Conservation (phyloP, 2,797 vertebrate genomes). For the Todus mexicanus region DNA sequence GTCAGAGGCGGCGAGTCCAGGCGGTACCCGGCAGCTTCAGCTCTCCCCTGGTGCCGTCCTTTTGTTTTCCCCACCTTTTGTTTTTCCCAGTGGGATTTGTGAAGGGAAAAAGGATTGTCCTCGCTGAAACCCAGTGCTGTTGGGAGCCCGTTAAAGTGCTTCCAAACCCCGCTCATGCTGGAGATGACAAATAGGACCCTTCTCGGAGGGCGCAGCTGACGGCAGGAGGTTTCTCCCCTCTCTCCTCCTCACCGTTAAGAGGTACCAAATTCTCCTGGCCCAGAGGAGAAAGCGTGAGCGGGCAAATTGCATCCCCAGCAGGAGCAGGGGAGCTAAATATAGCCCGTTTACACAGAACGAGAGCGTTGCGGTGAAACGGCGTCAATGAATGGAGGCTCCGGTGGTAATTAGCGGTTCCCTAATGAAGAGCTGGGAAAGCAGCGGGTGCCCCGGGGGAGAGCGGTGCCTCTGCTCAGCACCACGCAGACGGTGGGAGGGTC, state of each 20-base stretch:
- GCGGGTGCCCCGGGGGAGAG: background rate
- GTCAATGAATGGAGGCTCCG: accelerated
- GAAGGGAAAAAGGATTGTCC: background rate
- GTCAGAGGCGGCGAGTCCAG: background rate
- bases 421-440: background rate
- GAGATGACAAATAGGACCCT: accelerated
- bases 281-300: background rate
- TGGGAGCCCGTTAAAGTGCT: background rate
- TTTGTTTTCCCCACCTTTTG: too few relatives aligned
- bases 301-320: background rate
- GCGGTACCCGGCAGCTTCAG: too few relatives aligned
- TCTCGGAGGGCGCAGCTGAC: background rate
- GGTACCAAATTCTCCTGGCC: background rate
- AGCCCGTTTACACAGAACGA: background rate
- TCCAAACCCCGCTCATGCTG: accelerated
- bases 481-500: accelerated
- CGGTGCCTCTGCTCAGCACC: background rate
- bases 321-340: background rate
- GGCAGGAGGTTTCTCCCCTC: background rate
- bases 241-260: background rate
- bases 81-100: background rate
- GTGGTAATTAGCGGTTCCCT: background rate
- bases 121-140: background rate
- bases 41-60: too few relatives aligned
- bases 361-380: background rate